Evolutionary conservation across 2,113 vertebrate genomes (phyloP).

Genomic region (Scomber scombrus): DNA sequence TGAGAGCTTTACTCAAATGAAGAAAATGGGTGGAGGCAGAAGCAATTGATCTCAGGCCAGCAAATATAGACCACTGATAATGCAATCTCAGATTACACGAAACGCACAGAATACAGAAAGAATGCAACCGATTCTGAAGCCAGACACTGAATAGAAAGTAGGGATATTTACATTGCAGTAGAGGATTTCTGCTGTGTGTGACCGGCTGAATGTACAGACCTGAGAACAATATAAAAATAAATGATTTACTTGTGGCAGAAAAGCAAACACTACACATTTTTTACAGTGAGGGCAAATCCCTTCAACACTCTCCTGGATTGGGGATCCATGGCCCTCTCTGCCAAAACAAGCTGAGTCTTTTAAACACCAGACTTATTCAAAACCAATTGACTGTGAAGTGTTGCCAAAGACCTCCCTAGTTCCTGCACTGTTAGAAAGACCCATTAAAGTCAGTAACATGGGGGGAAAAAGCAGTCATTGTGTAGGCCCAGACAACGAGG

Average conservation of each 20-base stretch:
- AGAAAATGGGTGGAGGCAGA: no score
- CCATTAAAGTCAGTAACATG: background rate
- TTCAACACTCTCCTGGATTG: background rate
- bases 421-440: background rate
- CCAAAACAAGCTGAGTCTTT: slow-evolving; percentile 4
- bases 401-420: background rate
- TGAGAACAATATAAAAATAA: slow-evolving; percentile 14
- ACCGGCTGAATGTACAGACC: background rate
- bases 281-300: background rate
- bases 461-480: background rate
- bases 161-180: background rate
- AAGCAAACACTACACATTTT: slow-evolving; percentile 9
- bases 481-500: background rate
- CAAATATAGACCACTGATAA: no score
- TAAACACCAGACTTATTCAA: slow-evolving; percentile 14
- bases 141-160: background rate
- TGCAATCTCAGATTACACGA: no score
- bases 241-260: slow-evolving; percentile 22
- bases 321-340: background rate
- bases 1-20: no score
- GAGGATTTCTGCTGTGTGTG: background rate
- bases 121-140: background rate
- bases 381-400: background rate
- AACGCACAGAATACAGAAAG: background rate
- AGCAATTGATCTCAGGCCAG: no score